Evolutionary conservation across 2,113 vertebrate species (phyloP), one percentile per base, ranked within the genome.

Genomic region (Tragelaphus scriptus): DNA sequence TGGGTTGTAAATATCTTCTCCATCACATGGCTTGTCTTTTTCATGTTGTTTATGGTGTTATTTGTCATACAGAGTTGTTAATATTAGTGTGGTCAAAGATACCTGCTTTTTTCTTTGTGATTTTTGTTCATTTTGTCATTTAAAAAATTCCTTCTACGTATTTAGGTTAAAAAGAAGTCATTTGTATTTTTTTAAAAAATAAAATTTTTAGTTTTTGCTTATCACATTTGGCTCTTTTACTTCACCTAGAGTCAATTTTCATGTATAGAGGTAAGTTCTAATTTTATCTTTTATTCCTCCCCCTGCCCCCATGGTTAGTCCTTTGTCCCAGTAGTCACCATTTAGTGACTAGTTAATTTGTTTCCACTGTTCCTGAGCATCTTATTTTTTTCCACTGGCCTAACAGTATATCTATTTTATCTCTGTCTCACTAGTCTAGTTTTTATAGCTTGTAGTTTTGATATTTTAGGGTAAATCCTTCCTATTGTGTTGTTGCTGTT

Each of bases 51-150:
- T 80, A 55, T 90, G 80, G 85, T 94, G 49, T 25, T 86, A 44
- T 97, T 95, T 95, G 65, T 90, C 90, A 94, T 25, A 79, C 17
- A 82, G 21, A 53, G 36, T 88, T 94, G 88, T 94, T 97, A 92
- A 86, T 94, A 95, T 94, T 71, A 80, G 58, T 94, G 36, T n/a
- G 32, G 51, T 79, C 82, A 98, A 71, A 84, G 88, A 68, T 75
- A 93, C 59, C 85, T 93, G 12, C 51, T 36, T 95, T 96, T 96
- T 79, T 75, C 63, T 94, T 90, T 82, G 88, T 80, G 71, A 87
- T 49, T 97, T 95, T 93, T 93, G 28, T 91, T 84, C 30, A 59
- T 89, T 63, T 91, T 85, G 26, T 89, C 82, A n/a, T 88, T 88
- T 96, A n/a, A 89, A 91, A 98, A 92, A 71, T 77, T 91, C 51